A percentile compares a stretch with the other conserved stretches of the same genome.
These are phyloP conservation scores for Xestia xanthographa DNA, from an alignment of 2,888 invertebrate genomes.

Conservation along the genomic window DNA sequence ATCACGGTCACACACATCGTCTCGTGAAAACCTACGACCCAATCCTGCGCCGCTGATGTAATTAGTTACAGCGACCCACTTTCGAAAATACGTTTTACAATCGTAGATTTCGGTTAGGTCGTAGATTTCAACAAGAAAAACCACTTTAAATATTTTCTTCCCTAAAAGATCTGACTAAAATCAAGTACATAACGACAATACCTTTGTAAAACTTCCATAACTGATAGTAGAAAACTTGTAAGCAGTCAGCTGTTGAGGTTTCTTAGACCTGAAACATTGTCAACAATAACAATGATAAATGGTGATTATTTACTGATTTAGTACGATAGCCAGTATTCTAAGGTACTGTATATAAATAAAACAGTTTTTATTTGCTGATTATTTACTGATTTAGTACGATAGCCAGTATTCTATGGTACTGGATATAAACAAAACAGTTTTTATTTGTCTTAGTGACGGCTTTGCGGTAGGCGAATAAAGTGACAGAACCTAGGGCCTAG, in stretches of 20 bases:
- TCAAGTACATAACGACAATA: conserved; percentile 56
- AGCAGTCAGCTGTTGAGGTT: conserved; percentile 80
- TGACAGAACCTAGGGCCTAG: neutral
- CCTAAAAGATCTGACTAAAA: conserved; percentile 14
- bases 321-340: neutral
- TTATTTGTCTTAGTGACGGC: neutral
- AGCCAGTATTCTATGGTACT: neutral
- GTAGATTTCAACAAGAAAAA: neutral
- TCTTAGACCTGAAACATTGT: conserved; percentile 74
- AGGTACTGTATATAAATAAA: neutral
- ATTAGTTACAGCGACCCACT: neutral
- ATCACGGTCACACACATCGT: too few relatives aligned
- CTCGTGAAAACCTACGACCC: neutral
- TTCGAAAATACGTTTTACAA: conserved; percentile 23
- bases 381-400: neutral
- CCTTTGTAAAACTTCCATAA: conserved; percentile 83
- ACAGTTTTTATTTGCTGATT: neutral
- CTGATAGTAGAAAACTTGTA: conserved; percentile 85
- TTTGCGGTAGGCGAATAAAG: neutral
- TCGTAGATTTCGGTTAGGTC: conserved; percentile 6
- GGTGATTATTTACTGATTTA: neutral
- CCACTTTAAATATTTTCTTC: neutral
- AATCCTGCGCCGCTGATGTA: neutral
- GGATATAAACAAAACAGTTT: neutral
- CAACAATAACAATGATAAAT: neutral